phyloP scores from a whole-genome alignment of 1,140 invertebrate species.

The Coelopa frigida region DNA sequence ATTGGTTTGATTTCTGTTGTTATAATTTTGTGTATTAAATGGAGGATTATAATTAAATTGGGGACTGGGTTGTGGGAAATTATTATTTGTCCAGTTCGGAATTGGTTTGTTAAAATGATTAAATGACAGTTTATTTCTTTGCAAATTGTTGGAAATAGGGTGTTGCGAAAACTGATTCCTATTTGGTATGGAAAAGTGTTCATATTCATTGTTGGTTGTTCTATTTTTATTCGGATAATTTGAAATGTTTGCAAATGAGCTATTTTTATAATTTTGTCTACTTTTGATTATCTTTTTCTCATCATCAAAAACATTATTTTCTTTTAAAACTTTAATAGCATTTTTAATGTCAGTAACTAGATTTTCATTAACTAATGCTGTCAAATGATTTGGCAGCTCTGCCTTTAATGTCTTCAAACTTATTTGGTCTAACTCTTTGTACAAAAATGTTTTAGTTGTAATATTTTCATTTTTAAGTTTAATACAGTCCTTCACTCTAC shows the following conservation, averaged over 20 bases:
- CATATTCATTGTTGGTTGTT: background rate
- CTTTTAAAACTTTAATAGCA: conserved; percentile 6
- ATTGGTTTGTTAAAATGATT: too few species aligned
- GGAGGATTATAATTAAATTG: too few species aligned
- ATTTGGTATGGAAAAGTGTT: background rate
- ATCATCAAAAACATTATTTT: conserved; percentile 5
- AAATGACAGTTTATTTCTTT: too few species aligned
- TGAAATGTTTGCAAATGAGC: background rate
- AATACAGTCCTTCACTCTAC: conserved; percentile 8
- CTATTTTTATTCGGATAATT: too few species aligned
- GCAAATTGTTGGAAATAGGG: too few species aligned
- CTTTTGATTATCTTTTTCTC: background rate
- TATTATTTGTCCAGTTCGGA: too few species aligned
- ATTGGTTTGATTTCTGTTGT: too few species aligned
- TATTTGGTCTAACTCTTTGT: background rate
- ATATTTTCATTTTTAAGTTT: conserved; percentile 6
- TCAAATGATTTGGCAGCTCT: conserved; percentile 9
- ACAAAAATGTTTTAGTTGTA: conserved; percentile 2
- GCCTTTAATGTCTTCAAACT: conserved; percentile 5
- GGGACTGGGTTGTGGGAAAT: too few species aligned
- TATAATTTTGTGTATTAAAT: too few species aligned
- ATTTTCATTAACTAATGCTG: conserved; percentile 6
- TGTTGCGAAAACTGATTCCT: background rate
- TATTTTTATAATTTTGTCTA: background rate
- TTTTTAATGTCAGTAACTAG: conserved; percentile 7